Conservation (phyloP, 2,113 vertebrate species). For the Hemicordylus capensis region DNA sequence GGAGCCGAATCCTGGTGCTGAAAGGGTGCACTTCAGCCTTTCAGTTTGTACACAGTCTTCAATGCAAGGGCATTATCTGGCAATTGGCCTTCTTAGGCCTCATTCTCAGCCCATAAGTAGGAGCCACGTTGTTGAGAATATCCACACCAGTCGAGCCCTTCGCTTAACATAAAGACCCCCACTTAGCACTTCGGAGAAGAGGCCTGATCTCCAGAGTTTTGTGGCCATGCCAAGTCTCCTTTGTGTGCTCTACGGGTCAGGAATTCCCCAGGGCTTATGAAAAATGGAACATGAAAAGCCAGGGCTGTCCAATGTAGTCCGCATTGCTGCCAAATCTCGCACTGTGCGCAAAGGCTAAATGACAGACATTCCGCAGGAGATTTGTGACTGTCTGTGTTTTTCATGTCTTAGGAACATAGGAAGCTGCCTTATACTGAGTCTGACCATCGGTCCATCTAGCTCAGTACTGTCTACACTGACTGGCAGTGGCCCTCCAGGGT, state of each 20-base stretch:
- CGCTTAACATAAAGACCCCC: slow-evolving; percentile 75
- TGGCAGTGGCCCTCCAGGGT: too few relatives aligned
- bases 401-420: too few relatives aligned
- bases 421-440: too few relatives aligned
- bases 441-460: too few relatives aligned
- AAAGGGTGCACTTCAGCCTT: slow-evolving; percentile 87
- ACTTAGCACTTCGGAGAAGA: slow-evolving; percentile 74
- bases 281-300: slow-evolving; percentile 12
- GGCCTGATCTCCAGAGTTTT: slow-evolving; percentile 71
- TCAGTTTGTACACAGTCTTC: slow-evolving; percentile 78
- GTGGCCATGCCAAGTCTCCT: slow-evolving; percentile 50
- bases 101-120: slow-evolving; percentile 76
- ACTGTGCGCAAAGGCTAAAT: too few relatives aligned
- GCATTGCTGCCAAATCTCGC: neutral
- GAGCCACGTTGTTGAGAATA: slow-evolving; percentile 77
- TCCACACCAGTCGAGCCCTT: slow-evolving; percentile 73
- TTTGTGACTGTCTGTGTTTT: too few relatives aligned
- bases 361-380: too few relatives aligned
- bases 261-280: neutral
- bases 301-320: neutral
- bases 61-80: slow-evolving; percentile 75
- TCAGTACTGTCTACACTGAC: too few relatives aligned
- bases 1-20: slow-evolving; percentile 77
- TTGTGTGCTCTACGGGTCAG: slow-evolving; percentile 33
- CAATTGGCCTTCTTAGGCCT: slow-evolving; percentile 76